Conservation (phyloP, 53 echinoderm and acorn worm species). For the Hippasteria phrygiana region DNA sequence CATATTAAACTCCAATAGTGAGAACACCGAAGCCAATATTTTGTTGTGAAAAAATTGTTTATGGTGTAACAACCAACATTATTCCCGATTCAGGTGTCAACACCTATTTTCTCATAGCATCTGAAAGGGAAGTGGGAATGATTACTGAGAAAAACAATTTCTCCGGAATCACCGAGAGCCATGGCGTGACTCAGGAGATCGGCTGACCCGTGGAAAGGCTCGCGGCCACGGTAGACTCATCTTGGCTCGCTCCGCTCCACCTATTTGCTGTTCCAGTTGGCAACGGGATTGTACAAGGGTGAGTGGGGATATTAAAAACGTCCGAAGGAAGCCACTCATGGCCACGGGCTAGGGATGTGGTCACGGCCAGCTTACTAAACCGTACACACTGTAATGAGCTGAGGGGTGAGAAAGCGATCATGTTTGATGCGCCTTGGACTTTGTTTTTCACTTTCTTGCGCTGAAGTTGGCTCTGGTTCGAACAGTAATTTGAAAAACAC, state of each 20-base stretch:
- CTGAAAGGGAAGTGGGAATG: neutral
- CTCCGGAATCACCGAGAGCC: constrained; percentile 44
- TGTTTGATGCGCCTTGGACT: neutral
- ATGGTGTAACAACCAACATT: too few relatives aligned
- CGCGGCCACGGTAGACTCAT: constrained; percentile 32
- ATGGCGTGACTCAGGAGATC: constrained; percentile 32
- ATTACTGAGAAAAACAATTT: neutral
- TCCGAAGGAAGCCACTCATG: constrained; percentile 26
- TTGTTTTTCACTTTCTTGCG: neutral
- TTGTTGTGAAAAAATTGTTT: too few relatives aligned
- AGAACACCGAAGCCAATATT: too few relatives aligned
- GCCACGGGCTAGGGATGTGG: constrained; percentile 54
- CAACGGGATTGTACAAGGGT: neutral
- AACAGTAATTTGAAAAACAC: neutral
- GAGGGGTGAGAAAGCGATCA: neutral
- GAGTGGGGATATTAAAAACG: constrained; percentile 37
- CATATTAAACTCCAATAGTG: too few relatives aligned
- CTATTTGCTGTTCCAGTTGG: constrained; percentile 28
- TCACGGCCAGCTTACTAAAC: constrained; percentile 12
- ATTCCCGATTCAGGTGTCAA: too few relatives aligned
- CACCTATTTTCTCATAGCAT: too few relatives aligned
- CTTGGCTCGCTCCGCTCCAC: neutral
- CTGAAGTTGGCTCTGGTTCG: neutral
- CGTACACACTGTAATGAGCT: constrained; percentile 24
- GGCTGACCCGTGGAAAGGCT: constrained; percentile 16